phyloP scores from a whole-genome alignment of 2,113 vertebrate species.

The Anser cygnoides region DNA sequence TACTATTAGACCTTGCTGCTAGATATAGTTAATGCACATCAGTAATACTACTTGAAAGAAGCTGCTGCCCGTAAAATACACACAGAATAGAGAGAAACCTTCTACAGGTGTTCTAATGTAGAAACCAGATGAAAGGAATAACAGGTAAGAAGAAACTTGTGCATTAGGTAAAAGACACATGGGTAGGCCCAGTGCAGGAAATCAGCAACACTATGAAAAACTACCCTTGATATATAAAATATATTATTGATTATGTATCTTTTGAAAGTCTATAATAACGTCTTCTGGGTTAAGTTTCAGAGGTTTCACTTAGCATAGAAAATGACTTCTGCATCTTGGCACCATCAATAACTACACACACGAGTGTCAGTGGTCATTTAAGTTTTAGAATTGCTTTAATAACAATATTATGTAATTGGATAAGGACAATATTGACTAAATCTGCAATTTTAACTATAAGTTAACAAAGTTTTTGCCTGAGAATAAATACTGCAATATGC shows the following conservation, averaged over 20 bases:
- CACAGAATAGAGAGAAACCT: background rate
- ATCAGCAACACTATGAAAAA: background rate
- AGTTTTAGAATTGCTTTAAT: background rate
- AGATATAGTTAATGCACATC: background rate
- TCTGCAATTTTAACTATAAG: background rate
- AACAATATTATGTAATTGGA: background rate
- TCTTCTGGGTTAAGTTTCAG: background rate
- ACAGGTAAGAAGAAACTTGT: background rate
- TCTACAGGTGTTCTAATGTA: background rate
- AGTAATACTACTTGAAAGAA: background rate
- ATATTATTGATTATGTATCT: background rate
- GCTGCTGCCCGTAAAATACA: background rate
- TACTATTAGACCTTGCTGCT: background rate
- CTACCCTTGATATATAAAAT: background rate
- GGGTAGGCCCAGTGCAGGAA: background rate
- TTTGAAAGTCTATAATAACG: background rate
- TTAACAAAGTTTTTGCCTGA: background rate
- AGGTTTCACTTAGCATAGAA: background rate
- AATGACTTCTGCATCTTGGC: background rate
- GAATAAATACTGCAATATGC: slow-evolving; percentile 24
- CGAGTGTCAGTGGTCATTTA: background rate
- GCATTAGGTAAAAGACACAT: background rate
- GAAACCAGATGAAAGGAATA: background rate
- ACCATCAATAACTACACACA: background rate
- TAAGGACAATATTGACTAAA: background rate